Evolutionary conservation across 2,888 invertebrate genomes (phyloP).

Genomic region (Hypomecis atomaria): DNA sequence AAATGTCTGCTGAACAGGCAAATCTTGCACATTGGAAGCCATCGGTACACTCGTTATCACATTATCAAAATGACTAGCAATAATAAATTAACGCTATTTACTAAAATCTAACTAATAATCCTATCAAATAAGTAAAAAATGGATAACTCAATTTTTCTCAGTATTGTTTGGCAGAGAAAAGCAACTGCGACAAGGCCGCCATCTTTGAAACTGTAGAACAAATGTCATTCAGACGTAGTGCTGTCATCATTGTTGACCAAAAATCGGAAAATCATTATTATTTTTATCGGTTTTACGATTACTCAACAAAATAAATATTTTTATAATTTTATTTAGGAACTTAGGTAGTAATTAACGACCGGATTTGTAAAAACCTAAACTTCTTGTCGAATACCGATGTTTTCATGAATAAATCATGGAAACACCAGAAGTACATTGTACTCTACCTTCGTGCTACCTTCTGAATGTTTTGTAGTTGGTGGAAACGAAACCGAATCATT

Average conservation of each 20-base stretch:
- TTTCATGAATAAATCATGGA: too few species aligned
- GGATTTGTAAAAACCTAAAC: too few species aligned
- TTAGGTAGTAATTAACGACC: too few species aligned
- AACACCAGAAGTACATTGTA: too few species aligned
- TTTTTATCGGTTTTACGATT: not conserved
- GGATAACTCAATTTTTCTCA: slow-evolving; percentile 71
- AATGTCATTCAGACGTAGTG: slow-evolving; percentile 51
- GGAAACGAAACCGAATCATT: too few species aligned
- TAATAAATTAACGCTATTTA: slow-evolving; percentile 55
- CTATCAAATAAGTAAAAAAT: slow-evolving; percentile 63
- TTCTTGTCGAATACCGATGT: too few species aligned
- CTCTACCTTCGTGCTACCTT: too few species aligned
- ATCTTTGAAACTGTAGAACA: slow-evolving; percentile 78
- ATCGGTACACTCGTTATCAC: slow-evolving; percentile 81
- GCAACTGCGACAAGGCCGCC: slow-evolving; percentile 83
- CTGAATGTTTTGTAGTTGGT: too few species aligned
- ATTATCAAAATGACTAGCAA: slow-evolving; percentile 78
- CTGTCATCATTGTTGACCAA: slow-evolving; percentile 12
- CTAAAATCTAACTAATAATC: slow-evolving; percentile 53
- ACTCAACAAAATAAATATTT: not conserved
- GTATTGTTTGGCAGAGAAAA: slow-evolving; percentile 82
- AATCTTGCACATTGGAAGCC: slow-evolving; percentile 83
- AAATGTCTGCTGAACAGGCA: slow-evolving; percentile 84
- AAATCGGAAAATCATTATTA: slow-evolving; percentile 31
- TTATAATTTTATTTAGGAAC: too few species aligned